A percentile compares a stretch with the other conserved stretches of the same genome.
phyloP scores from a whole-genome alignment of 2,797 vertebrate genomes.

The Alcedo quadribrachys region DNA sequence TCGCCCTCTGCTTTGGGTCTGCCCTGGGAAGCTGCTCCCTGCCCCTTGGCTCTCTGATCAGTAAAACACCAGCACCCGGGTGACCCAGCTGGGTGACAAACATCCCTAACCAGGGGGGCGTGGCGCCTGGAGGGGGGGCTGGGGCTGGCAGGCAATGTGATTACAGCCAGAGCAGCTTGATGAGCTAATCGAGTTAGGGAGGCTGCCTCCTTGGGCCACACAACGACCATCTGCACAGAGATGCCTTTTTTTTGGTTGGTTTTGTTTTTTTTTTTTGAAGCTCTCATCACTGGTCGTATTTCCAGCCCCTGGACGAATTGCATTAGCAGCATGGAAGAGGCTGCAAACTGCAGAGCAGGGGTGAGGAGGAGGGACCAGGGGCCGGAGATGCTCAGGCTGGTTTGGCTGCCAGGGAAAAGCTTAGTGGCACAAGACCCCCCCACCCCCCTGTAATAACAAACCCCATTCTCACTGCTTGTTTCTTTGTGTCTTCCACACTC shows the following conservation, averaged over 20 bases:
- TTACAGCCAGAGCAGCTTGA: neutral
- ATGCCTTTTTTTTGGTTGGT: neutral
- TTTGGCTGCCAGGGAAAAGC: neutral
- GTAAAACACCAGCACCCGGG: neutral
- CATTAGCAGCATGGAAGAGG: neutral
- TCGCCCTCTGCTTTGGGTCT: rapidly evolving
- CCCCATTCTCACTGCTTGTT: slow-evolving; percentile 63
- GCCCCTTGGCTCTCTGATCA: neutral
- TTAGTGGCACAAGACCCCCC: neutral
- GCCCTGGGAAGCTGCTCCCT: neutral
- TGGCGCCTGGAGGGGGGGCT: neutral
- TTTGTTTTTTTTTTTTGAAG: neutral
- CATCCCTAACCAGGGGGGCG: rapidly evolving
- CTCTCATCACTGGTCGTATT: neutral
- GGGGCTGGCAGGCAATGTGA: neutral
- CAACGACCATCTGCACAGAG: neutral
- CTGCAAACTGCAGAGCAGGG: neutral
- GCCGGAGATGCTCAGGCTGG: neutral
- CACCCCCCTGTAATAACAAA: neutral
- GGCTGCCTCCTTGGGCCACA: neutral
- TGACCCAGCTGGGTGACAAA: neutral
- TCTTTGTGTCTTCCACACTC: slow-evolving; percentile 68
- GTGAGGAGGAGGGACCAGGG: neutral
- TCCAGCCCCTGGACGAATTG: rapidly evolving
- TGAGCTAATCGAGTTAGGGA: neutral